phyloP scores from a whole-genome alignment of 2,113 vertebrate genomes.

The Dasyurus viverrinus region DNA sequence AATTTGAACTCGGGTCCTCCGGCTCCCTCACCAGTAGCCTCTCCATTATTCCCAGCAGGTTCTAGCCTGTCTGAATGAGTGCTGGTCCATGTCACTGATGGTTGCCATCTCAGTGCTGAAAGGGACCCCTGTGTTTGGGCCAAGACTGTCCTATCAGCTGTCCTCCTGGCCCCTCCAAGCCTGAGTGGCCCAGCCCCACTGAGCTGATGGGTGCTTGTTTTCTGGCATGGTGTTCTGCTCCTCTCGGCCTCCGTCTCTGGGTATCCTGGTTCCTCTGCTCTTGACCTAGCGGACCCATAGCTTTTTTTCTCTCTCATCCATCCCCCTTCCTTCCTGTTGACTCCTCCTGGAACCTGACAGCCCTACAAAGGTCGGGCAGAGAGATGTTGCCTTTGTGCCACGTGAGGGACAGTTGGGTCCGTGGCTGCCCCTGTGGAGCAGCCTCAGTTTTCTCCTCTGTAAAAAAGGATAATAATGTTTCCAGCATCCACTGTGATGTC shows the following conservation, averaged over 20 bases:
- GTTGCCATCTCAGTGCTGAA: too few relatives aligned
- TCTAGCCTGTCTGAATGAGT: too few relatives aligned
- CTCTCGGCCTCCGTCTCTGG: background rate
- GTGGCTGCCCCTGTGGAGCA: background rate
- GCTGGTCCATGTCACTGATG: too few relatives aligned
- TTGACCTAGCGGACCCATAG: background rate
- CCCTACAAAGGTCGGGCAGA: background rate
- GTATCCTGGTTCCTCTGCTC: background rate
- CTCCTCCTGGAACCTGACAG: background rate
- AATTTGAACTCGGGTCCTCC: too few relatives aligned
- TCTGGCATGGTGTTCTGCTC: too few relatives aligned
- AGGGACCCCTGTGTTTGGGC: too few relatives aligned
- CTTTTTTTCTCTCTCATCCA: fast-evolving
- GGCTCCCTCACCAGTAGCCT: too few relatives aligned
- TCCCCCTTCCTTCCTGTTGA: background rate
- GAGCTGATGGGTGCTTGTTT: background rate
- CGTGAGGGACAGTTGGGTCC: fast-evolving
- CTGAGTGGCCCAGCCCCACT: background rate
- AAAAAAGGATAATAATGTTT: background rate
- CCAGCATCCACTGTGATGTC: background rate
- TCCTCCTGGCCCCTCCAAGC: too few relatives aligned
- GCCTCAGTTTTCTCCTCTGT: background rate
- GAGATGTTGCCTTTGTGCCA: background rate
- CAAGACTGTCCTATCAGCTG: background rate
- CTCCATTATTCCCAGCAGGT: too few relatives aligned